Evolutionary conservation across 2,888 invertebrate species (phyloP).

Genomic region (Melanargia galathea): DNA sequence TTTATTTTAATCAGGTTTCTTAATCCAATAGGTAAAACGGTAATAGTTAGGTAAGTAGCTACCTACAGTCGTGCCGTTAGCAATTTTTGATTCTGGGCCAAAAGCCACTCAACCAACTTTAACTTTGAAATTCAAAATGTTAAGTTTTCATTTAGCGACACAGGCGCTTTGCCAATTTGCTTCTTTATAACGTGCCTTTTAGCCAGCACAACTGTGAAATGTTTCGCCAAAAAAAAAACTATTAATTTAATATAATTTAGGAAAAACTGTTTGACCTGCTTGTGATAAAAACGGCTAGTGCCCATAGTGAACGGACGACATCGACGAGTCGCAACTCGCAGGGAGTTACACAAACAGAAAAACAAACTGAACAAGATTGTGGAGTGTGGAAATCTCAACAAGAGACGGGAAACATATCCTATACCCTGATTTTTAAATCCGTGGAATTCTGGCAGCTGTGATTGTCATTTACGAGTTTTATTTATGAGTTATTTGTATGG

Average conservation of each 20-base stretch:
- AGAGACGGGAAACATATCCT: too few relatives aligned
- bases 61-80: slow-evolving; percentile 29
- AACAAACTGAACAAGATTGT: not conserved
- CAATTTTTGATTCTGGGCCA: slow-evolving; percentile 39
- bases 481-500: too few relatives aligned
- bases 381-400: not conserved
- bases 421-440: too few relatives aligned
- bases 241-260: not conserved
- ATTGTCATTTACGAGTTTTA: too few relatives aligned
- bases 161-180: slow-evolving; percentile 61
- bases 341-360: not conserved
- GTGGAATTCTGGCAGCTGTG: too few relatives aligned
- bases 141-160: slow-evolving; percentile 63
- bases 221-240: slow-evolving; percentile 41
- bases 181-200: slow-evolving; percentile 54
- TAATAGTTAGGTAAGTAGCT: too few relatives aligned
- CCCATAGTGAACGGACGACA: not conserved
- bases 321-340: not conserved
- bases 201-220: slow-evolving; percentile 55
- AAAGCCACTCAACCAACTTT: slow-evolving; percentile 37
- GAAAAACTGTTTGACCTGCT: not conserved
- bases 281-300: not conserved
- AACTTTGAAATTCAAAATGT: slow-evolving; percentile 57
- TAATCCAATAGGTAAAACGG: not conserved
- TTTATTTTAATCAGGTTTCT: not conserved